These are phyloP conservation scores for Terrapene triunguis DNA, from an alignment of 2,113 vertebrate genomes.

Conservation along the genomic window DNA sequence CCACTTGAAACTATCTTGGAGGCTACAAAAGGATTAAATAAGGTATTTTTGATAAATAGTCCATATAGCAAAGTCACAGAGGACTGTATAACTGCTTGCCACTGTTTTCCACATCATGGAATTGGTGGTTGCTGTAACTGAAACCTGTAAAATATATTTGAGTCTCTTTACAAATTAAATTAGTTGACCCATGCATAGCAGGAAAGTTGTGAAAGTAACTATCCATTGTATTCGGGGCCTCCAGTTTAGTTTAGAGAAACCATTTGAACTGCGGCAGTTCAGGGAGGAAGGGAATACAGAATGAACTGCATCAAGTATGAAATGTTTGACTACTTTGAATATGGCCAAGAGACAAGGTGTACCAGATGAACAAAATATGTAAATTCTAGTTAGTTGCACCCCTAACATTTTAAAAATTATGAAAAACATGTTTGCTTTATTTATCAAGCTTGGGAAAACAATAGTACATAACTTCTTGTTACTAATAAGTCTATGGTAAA, in stretches of 20 bases:
- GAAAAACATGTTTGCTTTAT: not conserved
- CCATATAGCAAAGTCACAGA: not conserved
- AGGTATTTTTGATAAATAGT: rapidly evolving
- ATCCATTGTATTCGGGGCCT: not conserved
- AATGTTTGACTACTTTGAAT: not conserved
- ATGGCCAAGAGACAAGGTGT: not conserved
- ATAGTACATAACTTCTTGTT: not conserved
- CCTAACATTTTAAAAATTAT: not conserved
- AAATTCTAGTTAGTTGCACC: not conserved
- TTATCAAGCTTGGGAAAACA: not conserved
- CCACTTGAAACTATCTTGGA: not conserved
- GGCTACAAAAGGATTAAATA: not conserved
- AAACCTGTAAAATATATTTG: not conserved
- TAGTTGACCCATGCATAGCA: not conserved
- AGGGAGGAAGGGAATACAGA: not conserved
- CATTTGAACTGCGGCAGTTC: not conserved
- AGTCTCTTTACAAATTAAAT: not conserved
- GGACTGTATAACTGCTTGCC: not conserved
- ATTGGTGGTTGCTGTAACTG: not conserved
- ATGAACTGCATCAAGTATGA: not conserved
- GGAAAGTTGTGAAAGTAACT: not conserved
- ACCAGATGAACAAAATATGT: not conserved
- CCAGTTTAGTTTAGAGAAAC: not conserved
- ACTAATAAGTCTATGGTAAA: not conserved
- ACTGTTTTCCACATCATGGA: not conserved